phyloP scores from a whole-genome alignment of 53 echinoderm and acorn worm genomes.

The Apostichopus leukothele region DNA sequence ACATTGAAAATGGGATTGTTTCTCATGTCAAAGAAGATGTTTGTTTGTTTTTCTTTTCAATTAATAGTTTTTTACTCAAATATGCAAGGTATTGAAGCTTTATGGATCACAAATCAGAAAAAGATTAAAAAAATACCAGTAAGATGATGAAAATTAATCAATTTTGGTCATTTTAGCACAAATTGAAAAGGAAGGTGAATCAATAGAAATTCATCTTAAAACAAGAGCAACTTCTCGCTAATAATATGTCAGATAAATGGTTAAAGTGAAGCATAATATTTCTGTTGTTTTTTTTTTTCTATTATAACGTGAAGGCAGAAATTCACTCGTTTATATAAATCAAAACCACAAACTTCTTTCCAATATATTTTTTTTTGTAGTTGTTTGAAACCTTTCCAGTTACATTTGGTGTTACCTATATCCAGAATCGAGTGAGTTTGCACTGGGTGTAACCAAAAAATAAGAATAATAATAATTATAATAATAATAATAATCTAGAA shows the following conservation, averaged over 20 bases:
- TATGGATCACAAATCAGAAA: too few relatives aligned
- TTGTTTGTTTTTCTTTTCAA: too few relatives aligned
- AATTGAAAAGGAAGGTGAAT: too few relatives aligned
- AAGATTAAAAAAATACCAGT: too few relatives aligned
- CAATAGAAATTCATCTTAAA: too few relatives aligned
- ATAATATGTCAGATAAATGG: neutral
- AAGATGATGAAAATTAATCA: too few relatives aligned
- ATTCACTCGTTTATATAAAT: neutral
- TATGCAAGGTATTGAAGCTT: too few relatives aligned
- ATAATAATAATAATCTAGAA: slow-evolving; percentile 24
- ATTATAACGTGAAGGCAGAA: neutral
- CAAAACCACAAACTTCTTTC: neutral
- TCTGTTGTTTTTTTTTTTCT: neutral
- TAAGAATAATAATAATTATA: neutral
- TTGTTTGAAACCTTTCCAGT: slow-evolving; percentile 16
- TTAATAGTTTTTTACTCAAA: too few relatives aligned
- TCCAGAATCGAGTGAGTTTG: slow-evolving; percentile 25
- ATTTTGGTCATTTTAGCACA: too few relatives aligned
- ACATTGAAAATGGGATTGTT: too few relatives aligned
- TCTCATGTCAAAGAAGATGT: too few relatives aligned
- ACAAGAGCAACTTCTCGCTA: too few relatives aligned
- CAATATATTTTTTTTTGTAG: neutral
- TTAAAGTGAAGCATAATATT: neutral
- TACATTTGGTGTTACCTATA: slow-evolving; percentile 11
- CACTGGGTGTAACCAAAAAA: slow-evolving; percentile 25